Evolutionary conservation across 2,113 vertebrate genomes (phyloP).

Genomic region (Turnix velox): DNA sequence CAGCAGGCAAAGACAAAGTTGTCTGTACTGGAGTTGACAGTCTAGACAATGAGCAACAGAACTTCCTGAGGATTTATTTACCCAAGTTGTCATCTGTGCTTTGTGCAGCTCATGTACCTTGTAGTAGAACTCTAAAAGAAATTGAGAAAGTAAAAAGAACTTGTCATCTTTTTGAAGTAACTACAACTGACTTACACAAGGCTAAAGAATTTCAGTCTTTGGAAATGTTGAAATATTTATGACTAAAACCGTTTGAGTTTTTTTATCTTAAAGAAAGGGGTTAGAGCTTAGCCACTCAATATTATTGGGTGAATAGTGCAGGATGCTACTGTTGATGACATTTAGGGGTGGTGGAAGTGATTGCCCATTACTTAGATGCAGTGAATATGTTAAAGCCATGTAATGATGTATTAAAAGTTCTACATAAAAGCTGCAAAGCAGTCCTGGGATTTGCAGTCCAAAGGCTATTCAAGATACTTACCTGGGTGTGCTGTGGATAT

Average conservation of each 20-base stretch:
- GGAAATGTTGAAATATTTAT: background rate
- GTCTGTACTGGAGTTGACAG: background rate
- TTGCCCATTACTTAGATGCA: background rate
- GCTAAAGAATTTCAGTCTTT: background rate
- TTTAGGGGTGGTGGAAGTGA: background rate
- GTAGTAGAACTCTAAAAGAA: background rate
- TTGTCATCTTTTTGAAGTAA: background rate
- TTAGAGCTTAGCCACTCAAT: background rate
- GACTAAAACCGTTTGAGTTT: background rate
- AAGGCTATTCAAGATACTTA: background rate
- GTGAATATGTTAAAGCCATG: background rate
- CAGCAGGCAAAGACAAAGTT: background rate
- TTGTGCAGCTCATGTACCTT: background rate
- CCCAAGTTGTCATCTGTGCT: background rate
- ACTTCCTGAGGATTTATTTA: background rate
- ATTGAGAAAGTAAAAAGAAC: background rate
- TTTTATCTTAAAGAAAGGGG: background rate
- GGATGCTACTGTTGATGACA: background rate
- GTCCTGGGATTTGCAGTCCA: background rate
- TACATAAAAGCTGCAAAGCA: background rate
- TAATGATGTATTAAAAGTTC: background rate
- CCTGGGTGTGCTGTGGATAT: background rate
- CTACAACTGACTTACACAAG: background rate
- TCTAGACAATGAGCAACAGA: background rate
- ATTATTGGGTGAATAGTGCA: background rate